phyloP scores from a whole-genome alignment of 2,888 invertebrate genomes.

The Trimorus sp. region DNA sequence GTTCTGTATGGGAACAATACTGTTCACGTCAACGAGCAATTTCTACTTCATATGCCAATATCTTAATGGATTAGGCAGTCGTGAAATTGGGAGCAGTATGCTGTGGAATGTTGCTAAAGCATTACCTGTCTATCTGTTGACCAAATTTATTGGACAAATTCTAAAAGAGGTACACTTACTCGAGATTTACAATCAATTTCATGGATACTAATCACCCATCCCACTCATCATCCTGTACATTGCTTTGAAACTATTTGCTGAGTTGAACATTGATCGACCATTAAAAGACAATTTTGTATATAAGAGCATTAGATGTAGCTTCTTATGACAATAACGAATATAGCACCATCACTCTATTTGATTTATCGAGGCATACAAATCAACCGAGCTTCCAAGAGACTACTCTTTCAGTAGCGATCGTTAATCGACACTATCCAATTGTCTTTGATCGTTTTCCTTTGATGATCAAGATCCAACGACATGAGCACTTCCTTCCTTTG shows the following conservation, averaged over 20 bases:
- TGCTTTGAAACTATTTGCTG: too few relatives aligned
- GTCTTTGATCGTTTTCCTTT: background rate
- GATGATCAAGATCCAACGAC: background rate
- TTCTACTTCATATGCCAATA: conserved; percentile 15
- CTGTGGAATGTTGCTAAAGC: too few relatives aligned
- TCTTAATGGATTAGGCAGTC: background rate
- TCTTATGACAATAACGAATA: too few relatives aligned
- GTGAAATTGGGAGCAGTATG: background rate
- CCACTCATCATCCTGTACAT: too few relatives aligned
- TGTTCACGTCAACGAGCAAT: conserved; percentile 1
- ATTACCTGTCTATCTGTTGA: conserved; percentile 7
- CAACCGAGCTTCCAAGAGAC: too few relatives aligned
- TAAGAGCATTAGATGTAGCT: too few relatives aligned
- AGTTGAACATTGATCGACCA: too few relatives aligned
- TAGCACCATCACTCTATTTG: too few relatives aligned
- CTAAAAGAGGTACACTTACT: conserved; percentile 35
- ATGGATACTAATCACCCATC: too few relatives aligned
- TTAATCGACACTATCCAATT: background rate
- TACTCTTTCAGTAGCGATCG: background rate
- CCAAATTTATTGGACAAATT: conserved; percentile 16
- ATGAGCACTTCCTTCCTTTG: background rate
- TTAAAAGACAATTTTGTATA: too few relatives aligned
- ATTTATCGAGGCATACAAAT: too few relatives aligned
- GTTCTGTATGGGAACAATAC: background rate
- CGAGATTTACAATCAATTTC: too few relatives aligned